A percentile compares a stretch with the other conserved stretches of the same genome.
Conservation (phyloP, 2,113 vertebrate species). For the Ctenomys sociabilis region DNA sequence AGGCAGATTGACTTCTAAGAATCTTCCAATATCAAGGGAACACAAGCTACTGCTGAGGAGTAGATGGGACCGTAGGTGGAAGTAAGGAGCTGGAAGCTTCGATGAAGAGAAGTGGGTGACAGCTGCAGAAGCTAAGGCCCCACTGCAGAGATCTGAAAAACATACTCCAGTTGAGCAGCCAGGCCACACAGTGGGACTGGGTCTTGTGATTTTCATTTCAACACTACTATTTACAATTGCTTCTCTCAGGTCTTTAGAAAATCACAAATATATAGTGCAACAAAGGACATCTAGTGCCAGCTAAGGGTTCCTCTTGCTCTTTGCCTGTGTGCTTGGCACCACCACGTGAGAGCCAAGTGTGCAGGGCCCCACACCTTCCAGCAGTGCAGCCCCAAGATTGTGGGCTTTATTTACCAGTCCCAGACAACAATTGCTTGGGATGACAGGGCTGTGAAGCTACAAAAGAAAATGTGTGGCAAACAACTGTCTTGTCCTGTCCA, state of each 20-base stretch:
- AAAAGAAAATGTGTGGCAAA: background rate
- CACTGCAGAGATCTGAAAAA: background rate
- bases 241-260: constrained; percentile 21
- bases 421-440: background rate
- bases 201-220: background rate
- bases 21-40: background rate
- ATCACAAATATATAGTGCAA: background rate
- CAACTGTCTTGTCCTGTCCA: background rate
- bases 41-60: background rate
- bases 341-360: accelerated
- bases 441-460: background rate
- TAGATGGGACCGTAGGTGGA: background rate
- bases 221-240: background rate
- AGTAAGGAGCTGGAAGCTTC: constrained; percentile 37
- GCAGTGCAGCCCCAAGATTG: background rate
- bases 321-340: accelerated
- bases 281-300: background rate
- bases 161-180: background rate
- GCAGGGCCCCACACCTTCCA: too few species aligned
- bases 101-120: constrained; percentile 15
- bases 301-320: background rate
- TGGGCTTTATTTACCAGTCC: background rate
- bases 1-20: constrained; percentile 21
- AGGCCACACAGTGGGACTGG: background rate
- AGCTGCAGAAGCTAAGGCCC: background rate